Conservation (phyloP, 2,797 vertebrate genomes). For the Chaetodon trifasciatus region DNA sequence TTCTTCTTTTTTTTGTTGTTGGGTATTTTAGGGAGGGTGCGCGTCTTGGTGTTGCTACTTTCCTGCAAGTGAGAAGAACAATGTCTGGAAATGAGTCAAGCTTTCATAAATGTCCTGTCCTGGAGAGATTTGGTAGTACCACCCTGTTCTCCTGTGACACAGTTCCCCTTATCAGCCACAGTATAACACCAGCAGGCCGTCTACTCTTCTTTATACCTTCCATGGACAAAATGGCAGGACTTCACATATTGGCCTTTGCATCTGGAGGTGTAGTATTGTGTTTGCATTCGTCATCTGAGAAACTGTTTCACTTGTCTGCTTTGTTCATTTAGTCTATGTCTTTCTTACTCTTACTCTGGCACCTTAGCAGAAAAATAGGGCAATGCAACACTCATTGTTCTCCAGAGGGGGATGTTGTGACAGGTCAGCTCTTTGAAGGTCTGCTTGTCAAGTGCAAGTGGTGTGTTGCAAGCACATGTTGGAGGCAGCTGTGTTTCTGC, state of each 20-base stretch:
- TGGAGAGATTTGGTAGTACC: conserved; percentile 46
- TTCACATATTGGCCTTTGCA: conserved; percentile 63
- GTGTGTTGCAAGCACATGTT: conserved; percentile 15
- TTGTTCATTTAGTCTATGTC: conserved; percentile 11
- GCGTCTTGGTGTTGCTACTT: conserved; percentile 65
- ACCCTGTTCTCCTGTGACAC: conserved; percentile 45
- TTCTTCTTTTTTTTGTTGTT: not conserved
- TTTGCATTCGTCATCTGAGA: conserved; percentile 24
- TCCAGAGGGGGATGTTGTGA: conserved; percentile 52
- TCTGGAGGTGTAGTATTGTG: conserved; percentile 76
- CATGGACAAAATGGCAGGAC: conserved; percentile 74
- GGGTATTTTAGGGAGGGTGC: conserved; percentile 40
- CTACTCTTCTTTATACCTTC: conserved; percentile 31
- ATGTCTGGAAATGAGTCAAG: conserved; percentile 85
- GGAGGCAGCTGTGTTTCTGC: conserved; percentile 1
- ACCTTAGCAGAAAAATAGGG: conserved; percentile 64
- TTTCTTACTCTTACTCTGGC: conserved; percentile 32
- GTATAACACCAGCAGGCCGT: conserved; percentile 7
- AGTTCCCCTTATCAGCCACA: conserved; percentile 17
- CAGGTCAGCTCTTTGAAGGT: conserved; percentile 65
- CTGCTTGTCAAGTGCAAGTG: conserved; percentile 35
- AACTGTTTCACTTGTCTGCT: not conserved
- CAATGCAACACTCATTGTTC: conserved; percentile 31
- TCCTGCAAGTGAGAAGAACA: conserved; percentile 80
- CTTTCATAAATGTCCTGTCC: conserved; percentile 71